Evolutionary conservation across 2,113 vertebrate genomes (phyloP).

Genomic region (Prochilodus magdalenae): DNA sequence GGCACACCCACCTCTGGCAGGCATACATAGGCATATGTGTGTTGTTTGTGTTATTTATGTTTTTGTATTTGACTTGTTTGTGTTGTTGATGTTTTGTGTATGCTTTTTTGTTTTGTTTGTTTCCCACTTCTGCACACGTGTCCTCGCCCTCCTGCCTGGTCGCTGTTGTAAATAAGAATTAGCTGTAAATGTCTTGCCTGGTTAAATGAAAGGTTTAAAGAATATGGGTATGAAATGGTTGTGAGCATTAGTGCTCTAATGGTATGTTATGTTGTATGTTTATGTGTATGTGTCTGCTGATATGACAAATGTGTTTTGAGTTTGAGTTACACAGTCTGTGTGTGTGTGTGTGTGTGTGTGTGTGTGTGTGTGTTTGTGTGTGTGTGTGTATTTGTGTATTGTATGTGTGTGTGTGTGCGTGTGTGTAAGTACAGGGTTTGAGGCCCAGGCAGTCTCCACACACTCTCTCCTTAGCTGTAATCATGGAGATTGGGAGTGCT

Average conservation of each 20-base stretch:
- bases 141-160: no score
- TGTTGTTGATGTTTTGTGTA: no score
- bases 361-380: not conserved
- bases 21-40: no score
- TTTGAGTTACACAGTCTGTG: constrained; percentile 4
- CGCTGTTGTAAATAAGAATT: no score
- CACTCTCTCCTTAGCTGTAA: constrained; percentile 22
- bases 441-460: constrained; percentile 20
- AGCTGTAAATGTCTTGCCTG: no score
- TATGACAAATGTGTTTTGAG: not conserved
- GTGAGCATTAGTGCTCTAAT: not conserved
- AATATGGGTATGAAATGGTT: constrained; percentile 25
- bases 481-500: constrained; percentile 30
- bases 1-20: no score
- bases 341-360: not conserved
- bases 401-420: not conserved
- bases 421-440: constrained; percentile 12
- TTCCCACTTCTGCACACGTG: no score
- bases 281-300: not conserved
- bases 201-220: no score
- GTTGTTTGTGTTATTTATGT: no score
- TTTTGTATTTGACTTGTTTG: no score
- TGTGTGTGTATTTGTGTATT: constrained; percentile 17
- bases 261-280: constrained; percentile 9
- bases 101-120: no score